A percentile compares a stretch with the other conserved stretches of the same genome.
phyloP scores from a whole-genome alignment of 2,797 vertebrate species.

The Sarcophilus harrisii region DNA sequence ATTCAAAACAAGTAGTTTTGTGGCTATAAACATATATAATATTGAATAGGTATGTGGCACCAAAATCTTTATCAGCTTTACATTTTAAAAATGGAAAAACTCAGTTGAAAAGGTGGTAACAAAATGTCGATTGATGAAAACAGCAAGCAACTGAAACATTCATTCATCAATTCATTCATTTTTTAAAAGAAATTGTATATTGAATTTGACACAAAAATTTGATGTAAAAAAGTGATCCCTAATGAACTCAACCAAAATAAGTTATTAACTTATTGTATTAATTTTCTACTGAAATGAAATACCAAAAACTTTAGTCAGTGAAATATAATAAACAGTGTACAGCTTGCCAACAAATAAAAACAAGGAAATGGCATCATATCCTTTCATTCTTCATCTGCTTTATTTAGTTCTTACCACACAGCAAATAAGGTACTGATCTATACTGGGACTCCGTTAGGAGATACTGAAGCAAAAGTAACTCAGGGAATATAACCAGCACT shows the following conservation, averaged over 20 bases:
- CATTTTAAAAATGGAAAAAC: not conserved
- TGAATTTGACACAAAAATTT: not conserved
- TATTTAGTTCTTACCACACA: not conserved
- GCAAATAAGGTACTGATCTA: not conserved
- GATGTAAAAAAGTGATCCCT: not conserved
- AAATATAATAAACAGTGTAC: not conserved
- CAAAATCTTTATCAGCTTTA: not conserved
- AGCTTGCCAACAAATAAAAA: not conserved
- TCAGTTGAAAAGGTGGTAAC: not conserved
- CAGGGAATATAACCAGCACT: not conserved
- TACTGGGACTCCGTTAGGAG: not conserved
- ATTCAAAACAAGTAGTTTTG: not conserved
- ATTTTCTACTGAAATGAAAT: not conserved
- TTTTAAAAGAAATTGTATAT: not conserved
- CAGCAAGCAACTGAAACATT: not conserved
- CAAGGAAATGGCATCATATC: not conserved
- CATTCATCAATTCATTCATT: not conserved
- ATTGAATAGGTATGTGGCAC: not conserved
- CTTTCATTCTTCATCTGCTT: not conserved
- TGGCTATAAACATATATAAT: not conserved
- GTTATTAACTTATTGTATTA: not conserved
- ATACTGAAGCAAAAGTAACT: not conserved
- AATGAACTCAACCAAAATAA: not conserved
- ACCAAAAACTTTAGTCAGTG: not conserved
- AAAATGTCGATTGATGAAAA: not conserved